Base-by-base conservation (phyloP, 2,888 invertebrate species). In the Cataglyphis cursor region DNA sequence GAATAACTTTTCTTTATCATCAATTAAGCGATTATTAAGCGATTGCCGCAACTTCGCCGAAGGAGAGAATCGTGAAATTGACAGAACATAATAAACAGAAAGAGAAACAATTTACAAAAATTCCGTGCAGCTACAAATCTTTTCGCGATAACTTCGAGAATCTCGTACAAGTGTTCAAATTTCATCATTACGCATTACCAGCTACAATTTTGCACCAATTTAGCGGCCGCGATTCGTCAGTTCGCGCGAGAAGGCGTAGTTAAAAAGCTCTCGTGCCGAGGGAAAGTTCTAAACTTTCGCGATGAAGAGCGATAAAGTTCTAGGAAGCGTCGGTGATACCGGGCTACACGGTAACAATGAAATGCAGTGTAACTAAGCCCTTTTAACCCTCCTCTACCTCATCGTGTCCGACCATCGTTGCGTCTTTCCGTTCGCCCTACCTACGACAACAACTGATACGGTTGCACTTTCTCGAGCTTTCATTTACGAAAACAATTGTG, bases 401-500 rank as follows among this genome's bases (percentile, higher is more conserved):
- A 80, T 59, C 80, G 75, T 64, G 80, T 68, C 83, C 44, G 74
- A 75, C 85, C 59, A 75, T 76, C 54, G 75, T 59, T 44, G 83
- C 75, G 51, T 80, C 72, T 51, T 70, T 66, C 31, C 64, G 44
- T 57, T 75, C 61, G 59, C 18, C 38, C 82, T 62, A 21, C 28
- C 66, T 68, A 51, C 70, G 51, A 57, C 74, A 31, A 65, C 48
- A 59, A 41, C 64, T 73, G 72, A 64, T 48, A 38, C 65, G 82
- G 41, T 41, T 81, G 65, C 75, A 82, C 76, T 85, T 88, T 89
- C 87, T 87, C 84, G 87, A 85, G 90, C 89, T 91, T 91, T 90
- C 90, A 92, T 91, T 92, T 88, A 85, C 83, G 87, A 86, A 91
- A 91, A 90, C 90, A 91, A 92, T 91, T 85, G 91, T 87, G 87